Evolutionary conservation across 1,140 invertebrate species (phyloP), one percentile per base, ranked within the genome.

Genomic region (Drosophila chauvacae): DNA sequence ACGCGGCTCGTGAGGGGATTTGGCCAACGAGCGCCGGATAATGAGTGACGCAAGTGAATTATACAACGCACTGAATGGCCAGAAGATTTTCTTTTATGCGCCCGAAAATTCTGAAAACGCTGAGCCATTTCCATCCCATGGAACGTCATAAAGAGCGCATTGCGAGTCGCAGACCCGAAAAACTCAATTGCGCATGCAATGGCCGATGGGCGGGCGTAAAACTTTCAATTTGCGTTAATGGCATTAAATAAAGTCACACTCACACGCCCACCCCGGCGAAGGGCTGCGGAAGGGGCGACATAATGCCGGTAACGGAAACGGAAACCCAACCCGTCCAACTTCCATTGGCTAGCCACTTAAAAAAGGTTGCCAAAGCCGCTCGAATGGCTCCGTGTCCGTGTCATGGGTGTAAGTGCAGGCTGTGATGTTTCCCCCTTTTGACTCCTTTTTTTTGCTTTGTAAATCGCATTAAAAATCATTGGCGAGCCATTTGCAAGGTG

Each of bases 191-290:
- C 73, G 80, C 84, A 77, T 88, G 84, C 85, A 88, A 87, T 63
- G 84, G 80, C 66, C 77, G 73, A 65, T 77, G 86, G 64, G 77
- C 70, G 62, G 66, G 80, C 80, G 85, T 81, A 88, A 90, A 84
- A 90, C 80, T 90, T 90, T 90, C 85, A 90, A 90, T 90, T 90
- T 90, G 81, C 71, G 85, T 90, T 90, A 90, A 90, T 90, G 86
- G 76, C 78, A 90, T 90, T 81, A 90, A 90, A 90, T 90, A 90
- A 88, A 88, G 84, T 88, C 80, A 88, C 84, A 63, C 71, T 39
- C 58, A 47, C 58, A 44, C 65, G 33, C 42, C 3, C 51, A 55
- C 42, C 56, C 50, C 7, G 37, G 23, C 20, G 3, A 35, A 2
- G 50, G 28, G 11, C 48, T n/a, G 47, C 16, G 35, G 56, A 28